Evolutionary conservation across 92 coral and sea anemone species (phyloP).

Genomic region (Virgularia gustaviana): DNA sequence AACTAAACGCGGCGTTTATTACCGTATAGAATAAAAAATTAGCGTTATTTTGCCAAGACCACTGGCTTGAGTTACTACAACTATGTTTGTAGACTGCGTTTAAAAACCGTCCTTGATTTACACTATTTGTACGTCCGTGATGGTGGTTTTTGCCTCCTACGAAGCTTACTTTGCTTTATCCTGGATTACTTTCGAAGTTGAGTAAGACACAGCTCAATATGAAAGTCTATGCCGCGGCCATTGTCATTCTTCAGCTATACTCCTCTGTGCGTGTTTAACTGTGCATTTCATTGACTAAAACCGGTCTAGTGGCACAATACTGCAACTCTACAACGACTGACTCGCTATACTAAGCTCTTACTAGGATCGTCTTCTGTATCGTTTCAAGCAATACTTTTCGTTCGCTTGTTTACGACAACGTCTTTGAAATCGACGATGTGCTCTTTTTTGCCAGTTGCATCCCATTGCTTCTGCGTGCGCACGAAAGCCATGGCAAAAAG

Average conservation of each 20-base stretch:
- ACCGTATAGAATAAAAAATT: neutral
- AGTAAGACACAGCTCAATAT: too few species aligned
- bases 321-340: neutral
- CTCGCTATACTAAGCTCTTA: neutral
- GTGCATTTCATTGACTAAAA: neutral
- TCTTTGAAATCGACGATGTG: neutral
- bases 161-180: neutral
- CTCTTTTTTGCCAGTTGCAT: conserved; percentile 10
- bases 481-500: conserved; percentile 23
- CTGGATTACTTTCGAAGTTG: too few species aligned
- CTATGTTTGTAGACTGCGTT: too few species aligned
- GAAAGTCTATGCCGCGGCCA: too few species aligned
- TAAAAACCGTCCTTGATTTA: too few species aligned
- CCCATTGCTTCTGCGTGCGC: conserved; percentile 23
- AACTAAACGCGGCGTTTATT: neutral
- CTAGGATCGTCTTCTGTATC: too few species aligned
- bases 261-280: too few species aligned
- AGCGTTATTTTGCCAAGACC: neutral
- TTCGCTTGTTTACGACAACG: neutral
- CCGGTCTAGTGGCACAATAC: neutral
- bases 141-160: neutral
- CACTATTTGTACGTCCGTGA: too few species aligned
- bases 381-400: conserved; percentile 2
- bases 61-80: too few species aligned
- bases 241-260: too few species aligned